Percentiles rank a stretch among this genome's conserved stretches.
Evolutionary conservation across 2,888 invertebrate species (phyloP).

Genomic region (Trichopoda pennipes): DNA sequence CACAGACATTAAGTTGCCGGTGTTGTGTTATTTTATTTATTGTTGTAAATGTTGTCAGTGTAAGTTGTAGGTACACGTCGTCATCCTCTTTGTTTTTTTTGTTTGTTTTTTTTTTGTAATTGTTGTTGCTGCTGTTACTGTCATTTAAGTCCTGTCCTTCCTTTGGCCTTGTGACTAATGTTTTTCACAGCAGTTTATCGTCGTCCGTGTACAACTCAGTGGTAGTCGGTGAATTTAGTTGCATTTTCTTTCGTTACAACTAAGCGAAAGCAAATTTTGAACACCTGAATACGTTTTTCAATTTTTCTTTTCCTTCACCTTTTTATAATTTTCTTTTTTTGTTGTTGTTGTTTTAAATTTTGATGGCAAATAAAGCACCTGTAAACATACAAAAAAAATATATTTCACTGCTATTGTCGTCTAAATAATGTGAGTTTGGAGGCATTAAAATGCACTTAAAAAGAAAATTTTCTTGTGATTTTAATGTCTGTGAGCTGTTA

Average conservation of each 20-base stretch:
- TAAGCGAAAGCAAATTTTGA: conserved; percentile 49
- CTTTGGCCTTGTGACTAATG: conserved; percentile 74
- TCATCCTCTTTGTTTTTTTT: too few species aligned
- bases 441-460: conserved; percentile 22
- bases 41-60: conserved; percentile 46
- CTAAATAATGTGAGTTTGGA: neutral
- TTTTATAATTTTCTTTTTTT: too few species aligned
- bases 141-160: conserved; percentile 68
- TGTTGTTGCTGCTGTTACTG: conserved; percentile 36
- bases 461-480: conserved; percentile 1
- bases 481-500: neutral
- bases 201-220: conserved; percentile 43
- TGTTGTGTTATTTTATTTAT: conserved; percentile 33
- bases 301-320: conserved; percentile 6
- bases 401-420: conserved; percentile 8
- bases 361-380: conserved; percentile 54
- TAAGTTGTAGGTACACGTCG: conserved; percentile 59
- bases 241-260: conserved; percentile 49
- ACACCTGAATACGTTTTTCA: conserved; percentile 66
- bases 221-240: conserved; percentile 52
- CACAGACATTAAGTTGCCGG: conserved; percentile 66
- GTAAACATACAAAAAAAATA: conserved; percentile 22
- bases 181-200: conserved; percentile 58
- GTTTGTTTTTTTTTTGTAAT: conserved; percentile 26
- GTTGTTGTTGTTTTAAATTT: conserved; percentile 18